phyloP scores from a whole-genome alignment of 2,113 vertebrate genomes.

The Genyomyrus donnyi region DNA sequence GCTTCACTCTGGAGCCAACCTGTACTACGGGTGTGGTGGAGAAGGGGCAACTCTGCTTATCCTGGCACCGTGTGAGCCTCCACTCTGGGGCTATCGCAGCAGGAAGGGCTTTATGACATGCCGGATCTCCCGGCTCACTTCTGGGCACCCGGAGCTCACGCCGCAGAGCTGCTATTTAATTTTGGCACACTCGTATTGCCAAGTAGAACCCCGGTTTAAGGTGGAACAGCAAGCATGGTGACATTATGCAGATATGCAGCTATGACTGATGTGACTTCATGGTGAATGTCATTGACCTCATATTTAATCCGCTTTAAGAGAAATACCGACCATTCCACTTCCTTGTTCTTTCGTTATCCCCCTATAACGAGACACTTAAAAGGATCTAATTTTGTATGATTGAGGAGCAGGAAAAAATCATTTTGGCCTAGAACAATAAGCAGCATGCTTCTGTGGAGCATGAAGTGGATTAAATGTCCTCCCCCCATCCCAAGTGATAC shows the following conservation, averaged over 20 bases:
- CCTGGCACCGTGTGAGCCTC: neutral
- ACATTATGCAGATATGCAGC: conserved; percentile 29
- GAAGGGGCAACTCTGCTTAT: neutral
- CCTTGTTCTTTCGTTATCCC: neutral
- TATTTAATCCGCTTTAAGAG: conserved; percentile 26
- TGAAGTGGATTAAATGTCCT: neutral
- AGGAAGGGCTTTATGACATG: neutral
- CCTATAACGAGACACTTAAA: conserved; percentile 16
- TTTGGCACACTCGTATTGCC: conserved; percentile 46
- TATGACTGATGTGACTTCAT: conserved; percentile 25
- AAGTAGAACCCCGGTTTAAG: conserved; percentile 35
- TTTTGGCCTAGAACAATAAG: conserved; percentile 1
- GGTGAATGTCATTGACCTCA: conserved; percentile 21
- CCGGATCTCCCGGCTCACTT: neutral
- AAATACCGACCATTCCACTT: conserved; percentile 4
- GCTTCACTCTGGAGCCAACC: neutral
- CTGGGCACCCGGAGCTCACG: conserved; percentile 12
- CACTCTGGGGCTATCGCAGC: neutral
- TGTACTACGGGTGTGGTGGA: neutral
- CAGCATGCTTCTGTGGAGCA: neutral
- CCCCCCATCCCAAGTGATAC: neutral
- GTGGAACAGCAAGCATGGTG: neutral
- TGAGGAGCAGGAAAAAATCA: conserved; percentile 1
- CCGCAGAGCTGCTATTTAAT: conserved; percentile 42
- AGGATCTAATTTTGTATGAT: conserved; percentile 6